Evolutionary conservation across 2,888 invertebrate genomes (phyloP).

Genomic region (Hoplodrina ambigua): DNA sequence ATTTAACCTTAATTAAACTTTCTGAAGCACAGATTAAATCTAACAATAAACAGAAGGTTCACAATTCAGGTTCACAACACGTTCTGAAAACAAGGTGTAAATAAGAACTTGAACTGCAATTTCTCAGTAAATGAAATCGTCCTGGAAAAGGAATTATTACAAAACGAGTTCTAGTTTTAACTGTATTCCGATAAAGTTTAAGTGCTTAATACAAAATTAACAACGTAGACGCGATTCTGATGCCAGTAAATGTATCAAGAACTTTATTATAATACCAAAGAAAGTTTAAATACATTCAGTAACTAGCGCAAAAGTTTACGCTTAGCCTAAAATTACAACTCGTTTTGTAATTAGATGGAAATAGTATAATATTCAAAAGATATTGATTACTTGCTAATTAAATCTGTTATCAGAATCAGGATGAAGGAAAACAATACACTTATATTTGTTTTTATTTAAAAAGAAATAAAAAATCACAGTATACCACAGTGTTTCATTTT

Average conservation of each 20-base stretch:
- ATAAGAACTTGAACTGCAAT: not conserved
- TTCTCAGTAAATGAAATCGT: not conserved
- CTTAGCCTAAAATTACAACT: not conserved
- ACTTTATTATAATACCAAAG: not conserved
- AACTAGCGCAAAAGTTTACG: not conserved
- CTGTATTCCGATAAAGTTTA: not conserved
- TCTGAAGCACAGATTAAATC: conserved; percentile 15
- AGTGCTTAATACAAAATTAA: not conserved
- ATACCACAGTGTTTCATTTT: not conserved
- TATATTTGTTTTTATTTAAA: not conserved
- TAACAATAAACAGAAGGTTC: not conserved
- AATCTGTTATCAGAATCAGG: not conserved
- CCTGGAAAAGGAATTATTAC: not conserved
- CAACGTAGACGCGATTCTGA: not conserved
- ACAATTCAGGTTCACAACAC: not conserved
- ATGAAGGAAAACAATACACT: not conserved
- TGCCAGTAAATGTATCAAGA: not conserved
- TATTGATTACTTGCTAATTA: not conserved
- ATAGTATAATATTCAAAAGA: not conserved
- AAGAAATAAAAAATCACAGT: not conserved
- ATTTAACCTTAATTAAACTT: conserved; percentile 14
- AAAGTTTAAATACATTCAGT: not conserved
- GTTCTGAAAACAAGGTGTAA: not conserved
- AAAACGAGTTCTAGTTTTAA: not conserved
- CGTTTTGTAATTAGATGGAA: not conserved